Conservation (phyloP, 1,140 invertebrate species). For the Whitmania pigra region DNA sequence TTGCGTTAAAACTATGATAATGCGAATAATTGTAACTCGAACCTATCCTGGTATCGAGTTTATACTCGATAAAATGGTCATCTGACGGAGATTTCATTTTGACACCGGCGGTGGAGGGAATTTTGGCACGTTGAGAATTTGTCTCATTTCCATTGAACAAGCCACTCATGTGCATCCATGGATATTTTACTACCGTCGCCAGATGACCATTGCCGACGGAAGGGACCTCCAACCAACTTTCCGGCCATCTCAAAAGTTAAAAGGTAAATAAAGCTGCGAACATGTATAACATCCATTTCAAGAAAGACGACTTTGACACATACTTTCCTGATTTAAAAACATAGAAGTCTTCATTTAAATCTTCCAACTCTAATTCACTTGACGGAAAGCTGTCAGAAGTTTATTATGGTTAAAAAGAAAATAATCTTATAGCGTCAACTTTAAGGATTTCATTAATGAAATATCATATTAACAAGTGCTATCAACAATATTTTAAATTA, state of each 20-base stretch:
- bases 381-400: no score
- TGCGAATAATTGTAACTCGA: neutral
- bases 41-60: slow-evolving; percentile 31
- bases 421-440: no score
- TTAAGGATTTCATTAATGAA: no score
- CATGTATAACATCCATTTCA: no score
- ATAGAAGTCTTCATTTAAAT: no score
- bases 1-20: neutral
- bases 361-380: no score
- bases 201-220: slow-evolving; percentile 37
- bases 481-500: no score
- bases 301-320: no score
- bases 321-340: no score
- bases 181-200: slow-evolving; percentile 31
- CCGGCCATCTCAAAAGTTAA: neutral
- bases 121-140: slow-evolving; percentile 33
- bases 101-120: slow-evolving; percentile 29
- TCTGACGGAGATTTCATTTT: slow-evolving; percentile 21
- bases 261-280: no score
- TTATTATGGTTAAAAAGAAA: no score
- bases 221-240: slow-evolving; percentile 18
- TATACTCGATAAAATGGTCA: slow-evolving; percentile 18
- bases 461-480: no score
- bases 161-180: slow-evolving; percentile 36
- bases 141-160: slow-evolving; percentile 35